Base-by-base conservation (phyloP, 1,140 invertebrate genomes). In the Brachionus sp. region DNA sequence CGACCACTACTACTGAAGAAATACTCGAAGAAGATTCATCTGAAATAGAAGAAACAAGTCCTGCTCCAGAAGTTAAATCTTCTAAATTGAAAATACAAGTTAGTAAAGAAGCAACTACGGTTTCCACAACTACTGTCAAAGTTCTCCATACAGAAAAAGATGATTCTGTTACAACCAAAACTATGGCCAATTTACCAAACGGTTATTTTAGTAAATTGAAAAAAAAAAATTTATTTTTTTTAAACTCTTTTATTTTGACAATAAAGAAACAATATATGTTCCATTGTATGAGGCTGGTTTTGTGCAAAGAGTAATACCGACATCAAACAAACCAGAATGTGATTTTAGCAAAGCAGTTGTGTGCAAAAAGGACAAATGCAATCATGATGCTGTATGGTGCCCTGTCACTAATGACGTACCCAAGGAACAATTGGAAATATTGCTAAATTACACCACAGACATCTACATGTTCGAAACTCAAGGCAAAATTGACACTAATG, bases 391-490 rank as follows among this genome's bases (percentile, higher is more conserved):
- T 12, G 77, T 66, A n/a, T 80, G 77, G 77, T 80, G 77, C n/a
- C 77, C 77, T 16, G 57, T 42, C 3, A 80, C 77, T 23, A 80
- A 80, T 33, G 77, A 80, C 10, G 77, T 80, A 4, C 77, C 77
- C 13, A 80, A 80, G 23, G 77, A 80, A 42, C 77, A 80, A 29
- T 4, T 80, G 7, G 77, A 80, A 80, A 80, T 80, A 29, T 44
- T 80, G 13, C 57, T 80, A 12, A 80, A 80, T 42, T 80, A 80
- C 25, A 80, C 77, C 9, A 80, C 77, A 2, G 77, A 80, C 39
- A 80, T 80, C 13, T 80, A 80, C 13, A 80, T 80, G 77, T 66
- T 80, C 3, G 77, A 80, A 62, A 66, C 62, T 3, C 77, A 80
- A 19, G 77, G 77, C 7, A 10, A 25, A 44, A 66, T 66, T 12